Base-by-base conservation (phyloP, 2,113 vertebrate genomes). In the Tonatia bakeri region DNA sequence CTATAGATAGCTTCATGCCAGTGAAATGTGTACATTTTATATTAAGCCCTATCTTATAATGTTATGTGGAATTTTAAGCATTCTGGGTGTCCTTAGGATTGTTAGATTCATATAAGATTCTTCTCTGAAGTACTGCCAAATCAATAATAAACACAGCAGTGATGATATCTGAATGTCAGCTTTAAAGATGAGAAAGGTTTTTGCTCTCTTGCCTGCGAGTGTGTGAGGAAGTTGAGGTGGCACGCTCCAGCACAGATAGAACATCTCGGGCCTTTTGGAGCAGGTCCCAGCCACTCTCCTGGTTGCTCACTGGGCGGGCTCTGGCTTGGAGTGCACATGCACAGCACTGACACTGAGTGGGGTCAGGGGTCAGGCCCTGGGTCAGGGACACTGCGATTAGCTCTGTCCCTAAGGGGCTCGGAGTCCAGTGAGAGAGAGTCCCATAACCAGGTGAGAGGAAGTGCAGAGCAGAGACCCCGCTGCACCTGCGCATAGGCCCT, bases 41-140 rank as follows among this genome's bases (percentile, higher is more conserved):
- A 19, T 54, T 65, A 75, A 85, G 36, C 70, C 11, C 36, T 65
- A 8, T 33, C 75, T 73, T 67, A 40, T 1, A 10, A 8, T n/a
- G 43, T 17, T 87, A 72, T 64, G 61, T 65, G 70, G 82, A 82
- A 54, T 93, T 47, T 43, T 54, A 83, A 84, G 26, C 67, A 64
- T 81, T 16, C 26, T 64, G 54, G 33, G 19, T 61, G 56, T 83
- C 69, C 87, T 88, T 22, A 69, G 14, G 64, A 56, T 54, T 72
- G 11, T 43, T 67, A 28, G 1, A 20, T 67, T 87, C 54, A n/a
- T 50, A 3, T 16, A 38, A 50, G 85, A 33, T 50, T 33, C 79
- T 22, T 73, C 2, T 45, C 7, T 50, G 26, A 85, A 61, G 75
- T 67, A 24, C 45, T 93, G 36, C 19, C 11, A 24, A 85, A 65